Conservation (phyloP, 1,140 invertebrate species). For the Ruditapes philippinarum region DNA sequence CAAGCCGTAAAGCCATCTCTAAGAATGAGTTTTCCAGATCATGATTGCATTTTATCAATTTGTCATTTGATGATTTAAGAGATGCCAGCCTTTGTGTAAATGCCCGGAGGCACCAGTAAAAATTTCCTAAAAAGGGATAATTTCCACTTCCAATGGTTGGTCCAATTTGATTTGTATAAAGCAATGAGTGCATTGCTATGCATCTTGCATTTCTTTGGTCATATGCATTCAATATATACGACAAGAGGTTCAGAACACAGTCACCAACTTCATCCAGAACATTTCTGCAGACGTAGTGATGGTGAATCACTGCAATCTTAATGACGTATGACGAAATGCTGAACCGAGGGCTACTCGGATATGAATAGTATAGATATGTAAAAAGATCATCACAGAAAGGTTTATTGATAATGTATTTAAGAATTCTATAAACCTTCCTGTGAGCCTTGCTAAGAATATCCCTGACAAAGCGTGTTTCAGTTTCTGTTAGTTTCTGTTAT, state of each 20-base stretch:
- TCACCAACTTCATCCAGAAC: neutral
- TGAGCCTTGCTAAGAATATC: neutral
- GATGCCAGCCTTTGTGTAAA: neutral
- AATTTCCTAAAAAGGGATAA: neutral
- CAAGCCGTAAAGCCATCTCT: neutral
- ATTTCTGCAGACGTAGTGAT: neutral
- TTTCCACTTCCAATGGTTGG: neutral
- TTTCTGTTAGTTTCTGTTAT: conserved; percentile 4
- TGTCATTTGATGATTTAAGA: neutral
- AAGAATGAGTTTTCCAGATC: neutral
- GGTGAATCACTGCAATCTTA: neutral
- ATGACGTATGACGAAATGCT: neutral
- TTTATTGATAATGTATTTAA: neutral
- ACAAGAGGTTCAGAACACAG: neutral
- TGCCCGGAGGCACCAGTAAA: neutral
- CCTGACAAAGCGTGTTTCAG: neutral
- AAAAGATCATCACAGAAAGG: neutral
- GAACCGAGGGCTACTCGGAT: neutral
- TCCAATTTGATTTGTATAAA: neutral
- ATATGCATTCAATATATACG: neutral
- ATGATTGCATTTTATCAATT: neutral
- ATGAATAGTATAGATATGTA: neutral
- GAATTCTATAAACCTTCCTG: neutral
- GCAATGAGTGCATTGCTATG: neutral
- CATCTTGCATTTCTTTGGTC: neutral